Conservation (phyloP, 2,797 vertebrate genomes). For the Basileuterus tristriatus region DNA sequence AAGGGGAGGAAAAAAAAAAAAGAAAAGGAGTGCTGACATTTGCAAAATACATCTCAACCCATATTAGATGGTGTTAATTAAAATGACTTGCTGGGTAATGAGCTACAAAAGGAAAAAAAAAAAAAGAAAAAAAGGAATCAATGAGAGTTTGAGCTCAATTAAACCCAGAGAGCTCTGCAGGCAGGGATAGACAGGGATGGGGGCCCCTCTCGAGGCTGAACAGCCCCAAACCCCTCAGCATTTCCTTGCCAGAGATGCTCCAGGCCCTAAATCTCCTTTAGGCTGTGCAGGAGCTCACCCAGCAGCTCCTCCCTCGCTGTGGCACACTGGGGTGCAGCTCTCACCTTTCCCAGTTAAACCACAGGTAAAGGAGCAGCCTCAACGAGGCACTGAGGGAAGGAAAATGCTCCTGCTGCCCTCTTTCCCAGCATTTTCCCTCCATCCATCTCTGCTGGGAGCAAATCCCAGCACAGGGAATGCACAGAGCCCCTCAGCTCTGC, state of each 20-base stretch:
- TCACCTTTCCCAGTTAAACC: rapidly evolving
- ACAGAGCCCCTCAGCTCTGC: background rate
- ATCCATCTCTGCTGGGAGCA: background rate
- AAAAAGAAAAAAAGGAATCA: background rate
- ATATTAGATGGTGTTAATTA: constrained; percentile 55
- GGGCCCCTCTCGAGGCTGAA: rapidly evolving
- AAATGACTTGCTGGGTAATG: constrained; percentile 45
- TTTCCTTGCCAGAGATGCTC: background rate
- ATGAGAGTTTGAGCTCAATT: background rate
- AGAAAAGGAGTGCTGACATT: constrained; percentile 31
- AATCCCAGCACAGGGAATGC: background rate
- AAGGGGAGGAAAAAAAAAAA: background rate
- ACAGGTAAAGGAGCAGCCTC: background rate
- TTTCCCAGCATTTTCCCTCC: background rate
- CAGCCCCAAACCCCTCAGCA: background rate
- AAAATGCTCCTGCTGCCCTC: background rate
- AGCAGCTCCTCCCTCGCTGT: background rate
- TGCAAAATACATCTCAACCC: constrained; percentile 34
- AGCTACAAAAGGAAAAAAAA: background rate
- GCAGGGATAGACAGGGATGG: background rate
- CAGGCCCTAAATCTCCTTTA: background rate
- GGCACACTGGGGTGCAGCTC: rapidly evolving
- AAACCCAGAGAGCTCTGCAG: background rate
- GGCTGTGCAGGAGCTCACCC: background rate
- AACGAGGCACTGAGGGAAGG: rapidly evolving